Base-by-base conservation (phyloP, 2,113 vertebrate species). In the Pica pica region DNA sequence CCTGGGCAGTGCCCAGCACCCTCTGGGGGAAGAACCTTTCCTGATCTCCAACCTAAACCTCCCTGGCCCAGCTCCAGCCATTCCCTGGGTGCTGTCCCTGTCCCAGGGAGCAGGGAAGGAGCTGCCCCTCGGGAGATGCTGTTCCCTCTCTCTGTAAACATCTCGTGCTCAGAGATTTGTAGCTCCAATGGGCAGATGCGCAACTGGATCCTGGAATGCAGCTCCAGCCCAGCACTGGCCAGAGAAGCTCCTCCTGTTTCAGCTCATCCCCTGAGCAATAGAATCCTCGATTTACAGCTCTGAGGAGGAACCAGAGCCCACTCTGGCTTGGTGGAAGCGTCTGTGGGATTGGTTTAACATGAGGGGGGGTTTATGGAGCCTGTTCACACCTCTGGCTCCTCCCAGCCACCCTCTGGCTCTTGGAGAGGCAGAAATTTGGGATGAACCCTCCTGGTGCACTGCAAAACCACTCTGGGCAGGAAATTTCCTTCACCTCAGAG, bases 21-120 rank as follows among this genome's bases (percentile, higher is more conserved):
- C 37, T 28, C 35, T 27, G 44, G 27, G 67, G 60, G 47, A 28
- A 28, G 16, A 65, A 10, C 28, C 31, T 52, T 53, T 7, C 26
- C 61, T 11, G 0, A 53, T 3, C 8, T 46, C 53, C 77, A 28
- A 0, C 44, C 33, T 5, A 28, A 16, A 5, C 14, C 17, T 10
- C 60, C 33, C 61, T 55, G 61, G 4, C 28, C 0, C 13, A 39
- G 37, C 37, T 20, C 27, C 77, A 46, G 60, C 37, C 11, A 0
- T 8, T 19, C 52, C 31, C 68, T 52, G 37, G 56, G 5, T 8
- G 1, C 76, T 57, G 57, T 23, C 16, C 27, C 41, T 28, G 39
- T 18, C 64, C 30, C 23, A 10, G 16, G 13, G 46, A 42, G 56
- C 57, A 39, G 39, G 7, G 64, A 13, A 2, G 41, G 56, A 63